phyloP scores from a whole-genome alignment of 2,113 vertebrate species.

The Corythoichthys haematopterus region DNA sequence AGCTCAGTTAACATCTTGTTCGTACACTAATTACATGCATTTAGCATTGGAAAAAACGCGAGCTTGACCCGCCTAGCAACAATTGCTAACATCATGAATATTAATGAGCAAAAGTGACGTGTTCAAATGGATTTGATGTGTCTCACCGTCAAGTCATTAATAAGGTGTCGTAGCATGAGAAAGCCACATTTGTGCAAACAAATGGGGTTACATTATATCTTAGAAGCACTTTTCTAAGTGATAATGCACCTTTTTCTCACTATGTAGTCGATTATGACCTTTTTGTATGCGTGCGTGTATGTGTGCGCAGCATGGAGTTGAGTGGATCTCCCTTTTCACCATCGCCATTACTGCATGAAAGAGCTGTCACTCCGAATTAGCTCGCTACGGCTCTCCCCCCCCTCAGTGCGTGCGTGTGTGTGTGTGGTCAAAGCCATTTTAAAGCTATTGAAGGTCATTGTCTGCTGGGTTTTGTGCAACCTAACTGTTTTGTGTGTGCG shows the following conservation, averaged over 20 bases:
- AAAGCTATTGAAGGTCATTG: constrained; percentile 61
- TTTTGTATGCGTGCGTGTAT: constrained; percentile 25
- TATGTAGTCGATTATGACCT: constrained; percentile 1
- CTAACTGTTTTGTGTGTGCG: constrained; percentile 26
- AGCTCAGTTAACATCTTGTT: too few relatives aligned
- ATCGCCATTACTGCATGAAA: constrained; percentile 77
- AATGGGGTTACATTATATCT: not conserved
- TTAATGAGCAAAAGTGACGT: too few relatives aligned
- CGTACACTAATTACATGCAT: too few relatives aligned
- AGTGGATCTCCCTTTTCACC: constrained; percentile 74
- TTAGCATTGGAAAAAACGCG: too few relatives aligned
- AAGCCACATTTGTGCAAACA: not conserved
- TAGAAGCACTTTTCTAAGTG: not conserved
- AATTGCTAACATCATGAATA: too few relatives aligned
- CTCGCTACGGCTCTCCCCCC: constrained; percentile 54
- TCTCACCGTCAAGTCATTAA: not conserved
- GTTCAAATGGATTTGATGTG: too few relatives aligned
- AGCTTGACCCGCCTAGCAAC: too few relatives aligned
- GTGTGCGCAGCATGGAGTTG: constrained; percentile 43
- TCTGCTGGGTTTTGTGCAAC: constrained; percentile 49
- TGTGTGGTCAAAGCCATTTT: constrained; percentile 51
- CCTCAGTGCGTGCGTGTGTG: constrained; percentile 15
- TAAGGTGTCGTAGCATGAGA: not conserved
- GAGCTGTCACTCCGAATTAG: constrained; percentile 75
- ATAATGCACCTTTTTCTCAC: not conserved